Percentiles rank a stretch among this genome's conserved stretches.
Evolutionary conservation across 2,888 invertebrate species (phyloP).

Genomic region (Ectobius pallidus): DNA sequence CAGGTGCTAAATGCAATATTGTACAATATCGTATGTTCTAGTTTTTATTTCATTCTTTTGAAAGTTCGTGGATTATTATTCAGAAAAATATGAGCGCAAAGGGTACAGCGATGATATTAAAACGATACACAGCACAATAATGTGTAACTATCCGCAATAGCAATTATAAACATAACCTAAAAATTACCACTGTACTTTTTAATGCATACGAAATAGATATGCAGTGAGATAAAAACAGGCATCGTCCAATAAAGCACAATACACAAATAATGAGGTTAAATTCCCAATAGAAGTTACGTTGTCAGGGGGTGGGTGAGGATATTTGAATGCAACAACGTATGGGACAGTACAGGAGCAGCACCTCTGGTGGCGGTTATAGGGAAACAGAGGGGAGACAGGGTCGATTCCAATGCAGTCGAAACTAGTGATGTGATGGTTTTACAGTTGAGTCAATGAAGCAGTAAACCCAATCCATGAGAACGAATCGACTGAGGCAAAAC

Average conservation of each 20-base stretch:
- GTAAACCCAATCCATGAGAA: constrained; percentile 21
- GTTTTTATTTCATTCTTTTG: too few relatives aligned
- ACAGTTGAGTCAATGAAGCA: constrained; percentile 29
- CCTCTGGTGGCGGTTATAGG: not conserved
- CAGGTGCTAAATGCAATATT: too few relatives aligned
- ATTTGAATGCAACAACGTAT: too few relatives aligned
- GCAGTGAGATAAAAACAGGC: not conserved
- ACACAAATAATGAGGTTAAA: constrained; percentile 16
- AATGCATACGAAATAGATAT: not conserved
- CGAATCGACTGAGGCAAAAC: constrained; percentile 10
- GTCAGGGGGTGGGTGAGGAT: too few relatives aligned
- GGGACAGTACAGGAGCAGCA: too few relatives aligned
- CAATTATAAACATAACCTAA: not conserved
- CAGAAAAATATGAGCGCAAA: too few relatives aligned
- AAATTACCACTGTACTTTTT: not conserved
- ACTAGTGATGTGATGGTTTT: constrained; percentile 25
- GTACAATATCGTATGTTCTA: too few relatives aligned
- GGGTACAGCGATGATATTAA: too few relatives aligned
- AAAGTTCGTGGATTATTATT: too few relatives aligned
- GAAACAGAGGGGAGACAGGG: too few relatives aligned
- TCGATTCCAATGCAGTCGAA: too few relatives aligned
- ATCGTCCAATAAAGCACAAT: constrained; percentile 18
- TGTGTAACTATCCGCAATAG: not conserved
- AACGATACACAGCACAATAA: not conserved
- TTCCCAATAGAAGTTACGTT: not conserved